Conservation (phyloP, 2,888 invertebrate genomes). For the Anticlea derivata region DNA sequence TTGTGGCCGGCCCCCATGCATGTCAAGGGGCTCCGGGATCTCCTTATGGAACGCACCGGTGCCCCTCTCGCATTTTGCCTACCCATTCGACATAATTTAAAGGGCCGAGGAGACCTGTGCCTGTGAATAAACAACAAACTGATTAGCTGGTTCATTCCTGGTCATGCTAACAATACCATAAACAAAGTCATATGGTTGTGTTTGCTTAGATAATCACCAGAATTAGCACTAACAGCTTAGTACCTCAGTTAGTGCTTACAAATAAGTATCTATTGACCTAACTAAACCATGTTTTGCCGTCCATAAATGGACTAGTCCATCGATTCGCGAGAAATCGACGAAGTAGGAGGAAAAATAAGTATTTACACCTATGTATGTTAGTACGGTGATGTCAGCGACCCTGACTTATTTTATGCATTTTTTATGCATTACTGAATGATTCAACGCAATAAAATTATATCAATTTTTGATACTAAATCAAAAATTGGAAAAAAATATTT, state of each 20-base stretch:
- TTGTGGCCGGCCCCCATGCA: too few species aligned
- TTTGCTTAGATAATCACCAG: conserved; percentile 3
- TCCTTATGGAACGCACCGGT: too few species aligned
- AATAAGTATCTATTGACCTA: background rate
- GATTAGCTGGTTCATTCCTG: too few species aligned
- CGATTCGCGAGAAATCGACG: conserved; percentile 22
- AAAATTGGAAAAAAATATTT: too few species aligned
- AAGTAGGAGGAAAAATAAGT: conserved; percentile 31
- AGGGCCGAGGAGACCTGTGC: too few species aligned
- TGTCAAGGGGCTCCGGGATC: too few species aligned
- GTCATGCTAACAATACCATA: background rate
- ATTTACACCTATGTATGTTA: too few species aligned
- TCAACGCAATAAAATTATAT: conserved; percentile 3
- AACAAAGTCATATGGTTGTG: background rate
- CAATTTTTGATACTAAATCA: too few species aligned
- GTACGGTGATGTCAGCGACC: conserved; percentile 29
- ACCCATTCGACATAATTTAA: too few species aligned
- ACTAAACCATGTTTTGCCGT: conserved; percentile 15
- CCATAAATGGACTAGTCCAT: conserved; percentile 21
- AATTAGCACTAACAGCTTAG: background rate
- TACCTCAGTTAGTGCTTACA: background rate
- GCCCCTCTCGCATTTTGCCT: too few species aligned
- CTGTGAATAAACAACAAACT: too few species aligned
- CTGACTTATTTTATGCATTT: conserved; percentile 13
- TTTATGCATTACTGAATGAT: background rate